A percentile compares a stretch with the other conserved stretches of the same genome.
phyloP scores from a whole-genome alignment of 2,888 invertebrate species.

The Notocelia uddmanniana region DNA sequence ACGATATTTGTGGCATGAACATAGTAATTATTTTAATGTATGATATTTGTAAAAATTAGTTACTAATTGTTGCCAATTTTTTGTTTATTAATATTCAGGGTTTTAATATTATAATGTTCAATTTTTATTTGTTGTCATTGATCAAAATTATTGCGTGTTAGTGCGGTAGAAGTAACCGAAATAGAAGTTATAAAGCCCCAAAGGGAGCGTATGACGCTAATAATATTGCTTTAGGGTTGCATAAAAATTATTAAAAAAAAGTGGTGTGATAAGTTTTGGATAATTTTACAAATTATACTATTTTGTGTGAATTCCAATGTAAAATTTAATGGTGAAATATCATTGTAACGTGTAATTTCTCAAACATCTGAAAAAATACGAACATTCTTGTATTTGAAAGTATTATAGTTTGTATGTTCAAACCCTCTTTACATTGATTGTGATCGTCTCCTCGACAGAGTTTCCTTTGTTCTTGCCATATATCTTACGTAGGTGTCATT shows the following conservation, averaged over 20 bases:
- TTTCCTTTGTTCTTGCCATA: slow-evolving; percentile 85
- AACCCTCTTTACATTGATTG: slow-evolving; percentile 64
- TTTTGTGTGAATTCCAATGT: slow-evolving; percentile 84
- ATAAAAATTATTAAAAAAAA: slow-evolving; percentile 80
- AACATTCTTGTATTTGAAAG: slow-evolving; percentile 64
- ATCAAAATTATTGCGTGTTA: slow-evolving; percentile 85
- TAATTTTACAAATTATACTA: slow-evolving; percentile 86
- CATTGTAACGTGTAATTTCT: slow-evolving; percentile 66
- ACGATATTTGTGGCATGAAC: slow-evolving; percentile 85
- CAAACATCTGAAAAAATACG: slow-evolving; percentile 67
- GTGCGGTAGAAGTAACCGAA: slow-evolving; percentile 83
- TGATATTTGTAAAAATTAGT: slow-evolving; percentile 82
- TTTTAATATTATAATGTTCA: slow-evolving; percentile 83
- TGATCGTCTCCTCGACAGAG: slow-evolving; percentile 74
- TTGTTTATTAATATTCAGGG: slow-evolving; percentile 84
- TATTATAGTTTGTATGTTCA: slow-evolving; percentile 69
- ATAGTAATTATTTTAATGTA: slow-evolving; percentile 85
- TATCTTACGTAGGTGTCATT: slow-evolving; percentile 81
- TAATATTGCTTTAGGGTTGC: slow-evolving; percentile 85
- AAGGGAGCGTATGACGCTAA: slow-evolving; percentile 85
- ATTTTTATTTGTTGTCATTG: slow-evolving; percentile 84
- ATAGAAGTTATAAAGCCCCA: slow-evolving; percentile 83
- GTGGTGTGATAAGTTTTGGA: slow-evolving; percentile 86
- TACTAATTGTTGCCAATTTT: slow-evolving; percentile 85
- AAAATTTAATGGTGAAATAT: slow-evolving; percentile 77